These are phyloP conservation scores for Ditylenchus dipsaci DNA, from an alignment of 1,140 invertebrate species.

Conservation along the genomic window DNA sequence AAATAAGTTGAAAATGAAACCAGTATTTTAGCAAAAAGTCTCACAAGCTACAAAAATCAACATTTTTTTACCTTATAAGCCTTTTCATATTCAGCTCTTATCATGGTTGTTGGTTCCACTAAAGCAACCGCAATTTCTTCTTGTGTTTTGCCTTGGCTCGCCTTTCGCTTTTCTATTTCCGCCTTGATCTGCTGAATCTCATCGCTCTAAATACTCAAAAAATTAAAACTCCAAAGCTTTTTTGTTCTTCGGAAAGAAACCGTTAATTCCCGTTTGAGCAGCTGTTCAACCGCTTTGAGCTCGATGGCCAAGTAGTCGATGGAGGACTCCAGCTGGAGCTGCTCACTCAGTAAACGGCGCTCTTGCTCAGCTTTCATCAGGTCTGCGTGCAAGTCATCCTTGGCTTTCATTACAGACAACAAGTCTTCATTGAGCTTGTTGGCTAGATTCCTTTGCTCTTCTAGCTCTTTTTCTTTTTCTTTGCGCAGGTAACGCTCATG, in stretches of 20 bases:
- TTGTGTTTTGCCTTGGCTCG: neutral
- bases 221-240: too few relatives aligned
- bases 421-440: constrained; percentile 29
- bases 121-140: neutral
- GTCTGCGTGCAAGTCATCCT: constrained; percentile 31
- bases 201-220: constrained; percentile 21
- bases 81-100: constrained; percentile 32
- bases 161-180: constrained; percentile 38
- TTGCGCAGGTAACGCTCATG: constrained; percentile 30
- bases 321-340: constrained; percentile 20
- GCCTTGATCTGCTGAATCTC: constrained; percentile 31
- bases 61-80: constrained; percentile 25
- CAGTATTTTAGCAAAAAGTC: too few relatives aligned
- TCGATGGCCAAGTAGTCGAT: constrained; percentile 29
- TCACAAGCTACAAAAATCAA: too few relatives aligned
- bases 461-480: constrained; percentile 28
- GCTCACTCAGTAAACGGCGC: constrained; percentile 12
- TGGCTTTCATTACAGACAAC: constrained; percentile 30
- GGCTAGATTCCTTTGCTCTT: constrained; percentile 8
- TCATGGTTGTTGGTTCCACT: constrained; percentile 5
- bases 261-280: constrained; percentile 28
- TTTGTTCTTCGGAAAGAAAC: constrained; percentile 21
- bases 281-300: constrained; percentile 27
- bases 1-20: too few relatives aligned
- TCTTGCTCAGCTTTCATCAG: constrained; percentile 22